Evolutionary conservation across 2,113 vertebrate species (phyloP).

Genomic region (Oriolus oriolus): DNA sequence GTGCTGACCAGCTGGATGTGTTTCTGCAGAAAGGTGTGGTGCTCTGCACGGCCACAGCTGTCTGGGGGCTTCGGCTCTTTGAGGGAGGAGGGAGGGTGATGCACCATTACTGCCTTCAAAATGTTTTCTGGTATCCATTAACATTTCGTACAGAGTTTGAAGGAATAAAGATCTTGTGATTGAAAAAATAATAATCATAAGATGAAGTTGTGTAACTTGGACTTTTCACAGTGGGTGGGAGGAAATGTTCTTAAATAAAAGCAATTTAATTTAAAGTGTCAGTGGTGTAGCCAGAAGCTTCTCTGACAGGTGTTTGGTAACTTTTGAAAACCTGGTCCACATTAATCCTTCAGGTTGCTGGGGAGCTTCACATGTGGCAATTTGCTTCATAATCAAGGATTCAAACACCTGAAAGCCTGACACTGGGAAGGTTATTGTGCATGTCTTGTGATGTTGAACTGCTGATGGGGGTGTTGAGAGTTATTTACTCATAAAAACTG

Average conservation of each 20-base stretch:
- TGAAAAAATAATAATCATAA: background rate
- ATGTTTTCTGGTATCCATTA: background rate
- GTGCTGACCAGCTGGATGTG: slow-evolving; percentile 97
- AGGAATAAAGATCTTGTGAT: background rate
- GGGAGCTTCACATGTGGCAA: background rate
- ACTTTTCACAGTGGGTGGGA: background rate
- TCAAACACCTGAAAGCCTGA: background rate
- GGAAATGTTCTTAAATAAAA: background rate
- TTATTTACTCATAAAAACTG: background rate
- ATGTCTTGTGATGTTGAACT: background rate
- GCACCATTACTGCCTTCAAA: background rate
- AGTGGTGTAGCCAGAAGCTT: background rate
- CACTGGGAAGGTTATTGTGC: background rate
- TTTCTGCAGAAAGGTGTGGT: slow-evolving; percentile 96
- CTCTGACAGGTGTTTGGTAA: background rate
- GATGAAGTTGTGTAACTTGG: background rate
- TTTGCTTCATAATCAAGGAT: background rate
- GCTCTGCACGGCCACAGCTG: background rate
- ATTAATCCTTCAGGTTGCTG: background rate
- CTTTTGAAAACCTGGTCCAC: background rate
- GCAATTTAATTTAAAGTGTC: background rate
- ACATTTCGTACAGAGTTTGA: background rate
- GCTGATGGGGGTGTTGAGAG: background rate
- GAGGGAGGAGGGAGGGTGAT: background rate
- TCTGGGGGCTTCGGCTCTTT: background rate